Base-by-base conservation (phyloP, 1,140 invertebrate genomes). In the Drosophila bocqueti region DNA sequence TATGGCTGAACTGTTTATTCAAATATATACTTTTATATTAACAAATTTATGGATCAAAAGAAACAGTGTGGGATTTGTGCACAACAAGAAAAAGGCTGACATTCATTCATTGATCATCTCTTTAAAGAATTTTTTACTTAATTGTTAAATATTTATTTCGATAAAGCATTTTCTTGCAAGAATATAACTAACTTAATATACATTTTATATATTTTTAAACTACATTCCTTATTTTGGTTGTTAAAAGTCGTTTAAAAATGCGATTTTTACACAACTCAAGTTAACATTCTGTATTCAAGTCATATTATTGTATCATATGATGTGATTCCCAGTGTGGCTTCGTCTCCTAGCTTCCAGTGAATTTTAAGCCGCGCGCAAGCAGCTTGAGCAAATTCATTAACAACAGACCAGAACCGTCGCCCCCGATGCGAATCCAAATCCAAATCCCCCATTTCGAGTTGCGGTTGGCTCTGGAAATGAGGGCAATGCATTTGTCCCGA, bases 401-500 rank as follows among this genome's bases (percentile, higher is more conserved):
- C 57, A 67, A 77, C 52, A 49, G 42, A 57, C 36, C 54, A 61
- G n/a, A 38, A 55, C 50, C 45, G 9, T 21, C 58, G 49, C 21
- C 10, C 68, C 49, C 49, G 42, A 46, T 54, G 46, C 52, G 55
- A 58, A 34, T 43, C 54, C 65, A 38, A 47, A 49, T 38, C 62
- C 64, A 47, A 52, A 43, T 36, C 26, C 57, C 46, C 24, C 43
- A 46, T 24, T 29, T 15, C n/a, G 31, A 68, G 81, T 62, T 87
- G 84, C 52, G 80, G 68, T 57, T 87, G 65, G 59, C 66, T 78
- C 40, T 66, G 43, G 59, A 89, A 89, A 87, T 78, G 83, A 75
- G 84, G 84, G 84, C 77, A 83, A 81, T 84, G 80, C 83, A 87
- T 87, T 87, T 80, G 66, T 74, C 80, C 83, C 68, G 80, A 74